Evolutionary conservation across 1,140 invertebrate species (phyloP), one percentile per base, ranked within the genome.

Genomic region (Thaumatotibia leucotreta): DNA sequence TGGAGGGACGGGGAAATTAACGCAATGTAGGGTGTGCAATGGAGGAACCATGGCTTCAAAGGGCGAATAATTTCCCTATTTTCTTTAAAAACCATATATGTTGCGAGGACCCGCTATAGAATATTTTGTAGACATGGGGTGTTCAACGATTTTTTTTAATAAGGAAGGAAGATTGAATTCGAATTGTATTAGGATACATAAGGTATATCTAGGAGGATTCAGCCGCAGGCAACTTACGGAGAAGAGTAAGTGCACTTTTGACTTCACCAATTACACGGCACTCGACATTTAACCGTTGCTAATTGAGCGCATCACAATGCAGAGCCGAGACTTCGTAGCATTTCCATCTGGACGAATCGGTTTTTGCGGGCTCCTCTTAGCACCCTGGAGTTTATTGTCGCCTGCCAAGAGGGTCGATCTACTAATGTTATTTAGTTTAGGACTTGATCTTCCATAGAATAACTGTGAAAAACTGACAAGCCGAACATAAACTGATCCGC

Each of bases 1-100:
- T 79, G 78, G 67, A 79, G 82, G 83, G 78, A 68, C 72, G 67
- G 45, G 71, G 69, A 80, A 88, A 89, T 89, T 88, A 88, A 83
- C 79, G 77, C 79, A 68, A 80, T 79, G 75, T 71, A 76, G 83
- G 84, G 82, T 75, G 83, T 80, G 84, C 81, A 82, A 68, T 78
- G 75, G 75, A 84, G 83, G 77, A 86, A 68, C 75, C 65, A 67
- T 78, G 63, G 61, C 78, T 86, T 85, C 80, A 88, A 88, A 86
- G 80, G 78, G 76, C 75, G 75, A 76, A 65, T 75, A 73, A 83
- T 86, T 87, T 82, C 75, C 76, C 73, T 81, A 78, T 85, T 86
- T 88, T 83, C 79, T 83, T 76, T 69, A 78, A 86, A 82, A 80
- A 71, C 74, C 62, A 70, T 75, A 69, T 17, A 45, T 45, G 39